Conservation (phyloP, 2,888 invertebrate genomes). For the Folsomia candida region DNA sequence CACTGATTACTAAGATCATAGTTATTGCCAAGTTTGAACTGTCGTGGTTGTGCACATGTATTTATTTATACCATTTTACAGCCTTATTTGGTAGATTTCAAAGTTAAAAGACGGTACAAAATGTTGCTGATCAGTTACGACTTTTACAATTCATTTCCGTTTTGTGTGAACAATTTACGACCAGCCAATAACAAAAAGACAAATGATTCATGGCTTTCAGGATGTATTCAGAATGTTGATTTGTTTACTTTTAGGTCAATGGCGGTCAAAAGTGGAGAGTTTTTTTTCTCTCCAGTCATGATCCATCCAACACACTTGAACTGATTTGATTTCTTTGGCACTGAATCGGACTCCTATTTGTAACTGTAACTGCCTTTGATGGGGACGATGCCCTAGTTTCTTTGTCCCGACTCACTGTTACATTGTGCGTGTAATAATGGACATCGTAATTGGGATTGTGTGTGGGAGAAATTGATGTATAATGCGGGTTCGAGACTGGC, state of each 20-base stretch:
- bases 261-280: neutral
- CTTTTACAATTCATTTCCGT: too few relatives aligned
- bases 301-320: too few relatives aligned
- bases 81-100: too few relatives aligned
- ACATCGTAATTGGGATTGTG: neutral
- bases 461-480: neutral
- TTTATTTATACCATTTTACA: too few relatives aligned
- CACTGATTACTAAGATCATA: too few relatives aligned
- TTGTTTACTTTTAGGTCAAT: neutral
- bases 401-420: neutral
- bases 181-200: too few relatives aligned
- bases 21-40: too few relatives aligned
- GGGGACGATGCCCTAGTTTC: neutral
- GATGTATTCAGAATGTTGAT: neutral
- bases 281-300: neutral
- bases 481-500: neutral
- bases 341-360: neutral
- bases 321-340: neutral
- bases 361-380: neutral
- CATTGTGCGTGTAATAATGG: neutral
- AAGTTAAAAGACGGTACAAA: too few relatives aligned
- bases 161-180: too few relatives aligned
- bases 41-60: too few relatives aligned
- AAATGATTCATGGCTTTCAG: too few relatives aligned
- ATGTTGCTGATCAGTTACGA: too few relatives aligned